Base-by-base conservation (phyloP, 2,888 invertebrate genomes). In the Eulithis testata region DNA sequence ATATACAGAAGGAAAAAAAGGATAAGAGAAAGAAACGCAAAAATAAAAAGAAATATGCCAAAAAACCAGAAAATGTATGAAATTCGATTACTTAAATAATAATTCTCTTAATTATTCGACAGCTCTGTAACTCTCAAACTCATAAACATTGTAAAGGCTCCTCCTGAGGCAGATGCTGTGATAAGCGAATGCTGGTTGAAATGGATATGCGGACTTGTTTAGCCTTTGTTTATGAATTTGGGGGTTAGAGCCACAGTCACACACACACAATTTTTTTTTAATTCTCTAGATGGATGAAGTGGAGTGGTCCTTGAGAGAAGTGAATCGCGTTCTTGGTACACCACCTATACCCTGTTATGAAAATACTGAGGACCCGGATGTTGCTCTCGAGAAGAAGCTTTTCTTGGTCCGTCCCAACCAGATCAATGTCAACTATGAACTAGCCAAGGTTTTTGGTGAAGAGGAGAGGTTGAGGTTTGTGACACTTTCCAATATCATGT, bases 231-330 rank as follows among this genome's bases (percentile, higher is more conserved):
- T 31, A 31, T 31, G 31, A 31, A 37, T 12, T 36, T 8, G 7
- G 31, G 6, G 31, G 31, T 6, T 0, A 31, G 31, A 31, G 31
- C 31, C 31, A 31, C 6, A 4, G 6, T 31, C 31, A 31, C 21
- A 21, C 21, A 21, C 21, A 6, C 1, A 1, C 6, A 31, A 31
- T 2, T 5, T 31, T 40, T 14, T 53, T 9, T n/a, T 14, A 31
- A 11, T 58, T 21, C 76, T 79, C 40, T 66, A 89, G 87, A 7
- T 81, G 65, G 88, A 89, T 52, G 90, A 90, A 62, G 80, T 90
- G 0, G 89, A 86, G 11, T 77, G 76, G 12, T 82, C 81, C 0
- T 43, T 89, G 0, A 66, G 69, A 47, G 87, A 89, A 66, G 83
- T 90, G 0, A 89, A 90, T 45, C 81, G 78, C 0, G 7, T 87